Percentiles rank a stretch among this genome's conserved stretches.
Evolutionary conservation across 2,113 vertebrate genomes (phyloP).

Genomic region (Phalacrocorax pelagicus): DNA sequence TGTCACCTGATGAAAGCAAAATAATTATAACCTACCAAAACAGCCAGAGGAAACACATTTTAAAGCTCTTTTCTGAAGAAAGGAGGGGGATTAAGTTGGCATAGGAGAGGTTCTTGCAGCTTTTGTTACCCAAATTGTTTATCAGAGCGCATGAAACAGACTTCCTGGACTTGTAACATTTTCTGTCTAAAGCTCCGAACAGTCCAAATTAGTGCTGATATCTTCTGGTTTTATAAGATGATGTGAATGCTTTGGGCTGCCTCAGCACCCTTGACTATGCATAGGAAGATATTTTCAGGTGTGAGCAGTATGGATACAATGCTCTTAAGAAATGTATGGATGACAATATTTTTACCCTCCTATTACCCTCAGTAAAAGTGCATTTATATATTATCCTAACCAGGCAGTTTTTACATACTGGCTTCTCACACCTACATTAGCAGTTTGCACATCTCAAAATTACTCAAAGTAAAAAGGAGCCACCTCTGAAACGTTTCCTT

Average conservation of each 20-base stretch:
- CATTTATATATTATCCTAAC: background rate
- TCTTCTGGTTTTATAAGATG: background rate
- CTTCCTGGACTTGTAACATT: background rate
- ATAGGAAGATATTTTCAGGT: background rate
- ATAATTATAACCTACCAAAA: background rate
- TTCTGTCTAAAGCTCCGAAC: background rate
- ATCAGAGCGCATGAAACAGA: background rate
- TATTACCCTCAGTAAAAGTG: background rate
- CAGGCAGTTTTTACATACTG: background rate
- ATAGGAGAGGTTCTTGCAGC: background rate
- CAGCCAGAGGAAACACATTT: background rate
- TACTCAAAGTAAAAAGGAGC: background rate
- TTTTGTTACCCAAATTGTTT: background rate
- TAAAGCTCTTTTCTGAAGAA: background rate
- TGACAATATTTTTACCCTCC: background rate
- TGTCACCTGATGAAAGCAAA: background rate
- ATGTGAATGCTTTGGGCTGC: background rate
- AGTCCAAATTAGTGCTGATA: background rate
- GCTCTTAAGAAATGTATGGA: background rate
- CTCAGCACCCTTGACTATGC: background rate
- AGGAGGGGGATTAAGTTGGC: background rate
- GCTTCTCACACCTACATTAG: background rate
- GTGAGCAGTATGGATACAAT: background rate
- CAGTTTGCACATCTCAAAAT: background rate
- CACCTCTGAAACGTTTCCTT: background rate